phyloP scores from a whole-genome alignment of 1,140 invertebrate species.

The Thalassaphorura encarpata region DNA sequence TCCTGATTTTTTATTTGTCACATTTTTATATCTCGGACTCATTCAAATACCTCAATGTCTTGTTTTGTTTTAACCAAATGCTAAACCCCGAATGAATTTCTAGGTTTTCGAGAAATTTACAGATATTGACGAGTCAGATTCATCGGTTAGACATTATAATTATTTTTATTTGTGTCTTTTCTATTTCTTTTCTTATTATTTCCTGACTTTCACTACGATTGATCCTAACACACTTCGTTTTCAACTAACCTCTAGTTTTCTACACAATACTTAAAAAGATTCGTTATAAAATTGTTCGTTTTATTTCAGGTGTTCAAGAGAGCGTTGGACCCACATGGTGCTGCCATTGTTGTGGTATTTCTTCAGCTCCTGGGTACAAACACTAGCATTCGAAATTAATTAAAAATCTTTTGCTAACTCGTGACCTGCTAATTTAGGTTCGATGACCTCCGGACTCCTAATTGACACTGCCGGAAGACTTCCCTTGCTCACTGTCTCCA shows the following conservation, averaged over 20 bases:
- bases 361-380: conserved; percentile 65
- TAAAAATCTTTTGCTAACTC: too few relatives aligned
- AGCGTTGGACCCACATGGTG: conserved; percentile 67
- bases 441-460: conserved; percentile 62
- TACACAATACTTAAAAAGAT: too few relatives aligned
- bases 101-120: background rate
- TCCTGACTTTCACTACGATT: too few relatives aligned
- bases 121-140: background rate
- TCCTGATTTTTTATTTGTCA: background rate
- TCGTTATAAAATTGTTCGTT: too few relatives aligned
- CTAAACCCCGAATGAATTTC: background rate
- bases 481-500: conserved; percentile 64
- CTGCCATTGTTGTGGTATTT: conserved; percentile 64
- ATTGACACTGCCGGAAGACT: conserved; percentile 64
- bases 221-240: too few relatives aligned
- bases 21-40: background rate
- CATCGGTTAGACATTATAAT: background rate
- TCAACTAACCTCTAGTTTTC: too few relatives aligned
- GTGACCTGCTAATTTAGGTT: too few relatives aligned
- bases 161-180: background rate
- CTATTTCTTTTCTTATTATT: too few relatives aligned
- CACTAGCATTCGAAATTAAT: too few relatives aligned
- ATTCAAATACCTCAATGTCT: background rate
- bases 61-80: background rate
- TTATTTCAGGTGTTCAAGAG: conserved; percentile 51